Evolutionary conservation across 2,113 vertebrate species (phyloP).

Genomic region (Tragelaphus scriptus): DNA sequence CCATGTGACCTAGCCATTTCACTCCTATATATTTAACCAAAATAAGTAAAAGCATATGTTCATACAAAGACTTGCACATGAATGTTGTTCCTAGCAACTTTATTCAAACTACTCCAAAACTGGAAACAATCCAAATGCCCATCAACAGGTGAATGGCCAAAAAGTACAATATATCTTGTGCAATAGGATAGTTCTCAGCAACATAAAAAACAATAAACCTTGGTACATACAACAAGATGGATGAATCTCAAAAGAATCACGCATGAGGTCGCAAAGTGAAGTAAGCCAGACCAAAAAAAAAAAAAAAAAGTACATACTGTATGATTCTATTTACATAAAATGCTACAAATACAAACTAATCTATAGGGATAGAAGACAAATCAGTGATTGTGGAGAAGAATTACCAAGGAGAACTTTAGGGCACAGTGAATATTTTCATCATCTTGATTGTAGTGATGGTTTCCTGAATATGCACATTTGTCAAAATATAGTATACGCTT

Average conservation of each 20-base stretch:
- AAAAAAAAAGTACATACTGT: background rate
- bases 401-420: background rate
- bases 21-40: background rate
- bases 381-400: background rate
- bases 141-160: background rate
- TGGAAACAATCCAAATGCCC: background rate
- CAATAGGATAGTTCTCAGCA: background rate
- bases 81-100: background rate
- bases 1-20: background rate
- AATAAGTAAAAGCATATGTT: conserved; percentile 29
- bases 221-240: background rate
- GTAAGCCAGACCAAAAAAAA: background rate
- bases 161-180: background rate
- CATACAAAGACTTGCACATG: background rate
- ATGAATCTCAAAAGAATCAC: background rate
- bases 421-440: background rate
- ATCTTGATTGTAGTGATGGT: background rate
- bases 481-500: background rate
- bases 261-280: background rate
- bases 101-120: background rate
- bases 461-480: background rate
- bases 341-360: background rate
- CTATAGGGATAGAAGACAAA: background rate
- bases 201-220: background rate
- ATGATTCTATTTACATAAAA: background rate